Evolutionary conservation across 2,113 vertebrate genomes (phyloP).

Genomic region (Corydoras maculifer): DNA sequence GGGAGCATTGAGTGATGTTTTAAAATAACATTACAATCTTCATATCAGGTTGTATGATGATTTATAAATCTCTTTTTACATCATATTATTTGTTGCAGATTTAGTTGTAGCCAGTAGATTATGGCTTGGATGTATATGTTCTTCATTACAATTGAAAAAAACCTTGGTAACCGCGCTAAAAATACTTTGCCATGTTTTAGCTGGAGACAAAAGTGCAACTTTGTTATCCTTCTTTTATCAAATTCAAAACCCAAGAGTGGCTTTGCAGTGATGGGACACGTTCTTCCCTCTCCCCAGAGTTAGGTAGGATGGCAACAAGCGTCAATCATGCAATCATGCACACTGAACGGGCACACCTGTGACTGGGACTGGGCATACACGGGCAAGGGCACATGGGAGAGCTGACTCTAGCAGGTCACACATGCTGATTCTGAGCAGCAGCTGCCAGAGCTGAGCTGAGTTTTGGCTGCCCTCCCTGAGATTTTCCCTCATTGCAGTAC

Average conservation of each 20-base stretch:
- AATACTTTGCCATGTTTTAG: too few relatives aligned
- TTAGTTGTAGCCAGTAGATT: too few relatives aligned
- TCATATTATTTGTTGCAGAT: too few relatives aligned
- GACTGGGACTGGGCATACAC: conserved; percentile 22
- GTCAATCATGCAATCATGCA: conserved; percentile 45
- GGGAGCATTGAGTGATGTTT: too few relatives aligned
- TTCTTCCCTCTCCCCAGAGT: conserved; percentile 12
- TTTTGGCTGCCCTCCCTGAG: conserved; percentile 6
- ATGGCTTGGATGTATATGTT: too few relatives aligned
- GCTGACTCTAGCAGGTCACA: conserved; percentile 32
- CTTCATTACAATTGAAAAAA: too few relatives aligned
- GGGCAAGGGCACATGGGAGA: conserved; percentile 24
- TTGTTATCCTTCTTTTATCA: background rate
- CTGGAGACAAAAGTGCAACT: too few relatives aligned
- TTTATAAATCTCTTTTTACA: too few relatives aligned
- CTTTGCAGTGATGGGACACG: conserved; percentile 7
- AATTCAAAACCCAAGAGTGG: background rate
- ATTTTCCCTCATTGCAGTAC: background rate
- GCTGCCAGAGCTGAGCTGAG: background rate
- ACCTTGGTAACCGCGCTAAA: too few relatives aligned
- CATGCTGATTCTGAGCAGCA: conserved; percentile 15
- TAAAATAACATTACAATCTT: too few relatives aligned
- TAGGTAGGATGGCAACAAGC: conserved; percentile 29
- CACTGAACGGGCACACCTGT: conserved; percentile 39
- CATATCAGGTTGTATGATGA: too few relatives aligned